These are phyloP conservation scores for Helicoverpa armigera DNA, from an alignment of 1,140 invertebrate species.

Conservation along the genomic window DNA sequence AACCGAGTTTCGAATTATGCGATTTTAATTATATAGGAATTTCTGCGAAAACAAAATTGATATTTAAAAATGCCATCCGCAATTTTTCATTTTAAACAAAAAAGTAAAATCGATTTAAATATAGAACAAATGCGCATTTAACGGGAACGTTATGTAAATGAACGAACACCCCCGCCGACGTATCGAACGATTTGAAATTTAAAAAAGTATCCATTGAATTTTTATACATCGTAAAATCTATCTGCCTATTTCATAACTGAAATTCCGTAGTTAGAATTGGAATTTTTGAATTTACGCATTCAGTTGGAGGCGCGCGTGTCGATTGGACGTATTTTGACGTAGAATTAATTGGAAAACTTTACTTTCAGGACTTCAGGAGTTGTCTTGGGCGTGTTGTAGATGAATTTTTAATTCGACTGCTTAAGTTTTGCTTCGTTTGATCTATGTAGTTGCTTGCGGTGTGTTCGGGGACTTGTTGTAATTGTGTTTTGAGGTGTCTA, in stretches of 20 bases:
- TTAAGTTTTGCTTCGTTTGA: slow-evolving; percentile 40
- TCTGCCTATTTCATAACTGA: slow-evolving; percentile 49
- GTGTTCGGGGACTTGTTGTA: slow-evolving; percentile 16
- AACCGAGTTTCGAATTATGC: background rate
- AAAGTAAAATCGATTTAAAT: slow-evolving; percentile 36
- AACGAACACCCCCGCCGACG: slow-evolving; percentile 29
- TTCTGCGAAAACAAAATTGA: background rate
- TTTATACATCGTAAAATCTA: slow-evolving; percentile 40
- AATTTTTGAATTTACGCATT: slow-evolving; percentile 51
- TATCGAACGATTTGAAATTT: slow-evolving; percentile 49
- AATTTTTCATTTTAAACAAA: slow-evolving; percentile 29
- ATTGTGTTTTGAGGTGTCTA: slow-evolving; percentile 27
- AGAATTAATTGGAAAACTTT: slow-evolving; percentile 58
- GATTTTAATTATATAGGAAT: background rate
- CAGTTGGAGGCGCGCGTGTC: slow-evolving; percentile 25
- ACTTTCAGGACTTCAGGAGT: slow-evolving; percentile 20
- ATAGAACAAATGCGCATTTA: slow-evolving; percentile 50
- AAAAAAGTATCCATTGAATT: slow-evolving; percentile 52
- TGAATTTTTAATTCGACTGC: slow-evolving; percentile 49
- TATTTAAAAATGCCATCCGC: slow-evolving; percentile 23
- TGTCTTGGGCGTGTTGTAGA: slow-evolving; percentile 34
- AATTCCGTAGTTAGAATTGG: slow-evolving; percentile 43
- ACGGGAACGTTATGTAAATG: slow-evolving; percentile 46
- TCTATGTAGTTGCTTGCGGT: slow-evolving; percentile 41
- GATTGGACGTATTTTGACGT: slow-evolving; percentile 52